Evolutionary conservation across 2,888 invertebrate genomes (phyloP).

Genomic region (Watsonalla cultraria): DNA sequence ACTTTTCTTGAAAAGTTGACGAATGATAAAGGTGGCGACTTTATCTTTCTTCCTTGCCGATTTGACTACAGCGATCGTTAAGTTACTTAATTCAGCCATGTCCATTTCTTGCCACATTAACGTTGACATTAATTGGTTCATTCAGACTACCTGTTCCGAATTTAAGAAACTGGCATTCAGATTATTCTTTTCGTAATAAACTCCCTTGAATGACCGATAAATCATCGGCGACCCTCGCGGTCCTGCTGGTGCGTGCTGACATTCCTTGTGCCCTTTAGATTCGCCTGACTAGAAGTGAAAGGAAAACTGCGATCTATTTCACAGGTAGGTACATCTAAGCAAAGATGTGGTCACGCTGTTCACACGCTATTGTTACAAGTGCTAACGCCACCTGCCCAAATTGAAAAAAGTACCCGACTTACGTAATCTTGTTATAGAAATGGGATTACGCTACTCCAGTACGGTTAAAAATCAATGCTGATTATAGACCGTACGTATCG

Average conservation of each 20-base stretch:
- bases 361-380: constrained; percentile 55
- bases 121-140: too few relatives aligned
- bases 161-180: too few relatives aligned
- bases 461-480: constrained; percentile 17
- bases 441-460: constrained; percentile 22
- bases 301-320: constrained; percentile 56
- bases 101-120: too few relatives aligned
- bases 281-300: constrained; percentile 60
- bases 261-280: constrained; percentile 55
- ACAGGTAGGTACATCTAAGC: constrained; percentile 35
- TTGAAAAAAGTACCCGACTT: constrained; percentile 37
- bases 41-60: too few relatives aligned
- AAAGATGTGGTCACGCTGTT: constrained; percentile 52
- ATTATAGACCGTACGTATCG: constrained; percentile 1
- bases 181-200: background rate
- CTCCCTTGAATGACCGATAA: background rate
- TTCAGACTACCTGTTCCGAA: too few relatives aligned
- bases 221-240: background rate
- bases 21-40: too few relatives aligned
- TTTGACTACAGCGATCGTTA: too few relatives aligned
- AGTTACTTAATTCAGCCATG: too few relatives aligned
- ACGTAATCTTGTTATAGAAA: constrained; percentile 45
- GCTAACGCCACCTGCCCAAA: constrained; percentile 35
- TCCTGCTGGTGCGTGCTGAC: constrained; percentile 26
- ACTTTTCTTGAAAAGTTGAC: too few relatives aligned